Evolutionary conservation across 2,113 vertebrate species (phyloP), one percentile per base, ranked within the genome.

Genomic region (Sclerurus mexicanus): DNA sequence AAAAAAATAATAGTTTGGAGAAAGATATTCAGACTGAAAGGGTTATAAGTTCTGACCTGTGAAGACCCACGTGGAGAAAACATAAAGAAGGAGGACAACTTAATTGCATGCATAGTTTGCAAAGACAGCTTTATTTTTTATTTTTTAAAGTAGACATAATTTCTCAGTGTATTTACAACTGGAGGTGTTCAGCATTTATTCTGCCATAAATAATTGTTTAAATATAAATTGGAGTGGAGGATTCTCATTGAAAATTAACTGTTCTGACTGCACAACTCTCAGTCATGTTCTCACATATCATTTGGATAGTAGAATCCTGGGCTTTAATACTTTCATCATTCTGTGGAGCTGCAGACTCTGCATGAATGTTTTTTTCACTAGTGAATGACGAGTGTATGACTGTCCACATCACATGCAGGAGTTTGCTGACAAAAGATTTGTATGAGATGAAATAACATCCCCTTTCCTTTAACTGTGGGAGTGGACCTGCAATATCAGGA

Each of bases 1-100:
- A 7, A 2, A 8, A 16, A 49, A 39, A 10, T 4, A 11, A 6
- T 8, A 24, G 0, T 2, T 15, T 64, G 3, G 30, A 50, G 27
- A 90, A 81, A 66, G 35, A 9, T 30, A 50, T 0, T 50, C 8
- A 77, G 35, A 52, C 6, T 52, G 7, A 27, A 89, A 47, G 33
- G 46, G 11, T 31, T 40, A 20, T 12, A 47, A 10, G 10, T 62
- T 58, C 55, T 33, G 6, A n/a, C 7, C 23, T 20, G 33, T n/a
- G 55, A 69, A 82, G 30, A 79, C 8, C 12, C 16, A 8, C 10
- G 6, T 22, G 27, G 23, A 47, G 33, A 62, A 85, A 60, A 7
- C 9, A 39, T 20, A 27, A 85, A 27, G 39, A 33, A 24, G 28
- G 25, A 86, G 6, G 85, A 10, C 9, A 16, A 39, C 25, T 15